Evolutionary conservation across 2,797 vertebrate species (phyloP), one percentile per base, ranked within the genome.

Genomic region (Chrosomus eos): DNA sequence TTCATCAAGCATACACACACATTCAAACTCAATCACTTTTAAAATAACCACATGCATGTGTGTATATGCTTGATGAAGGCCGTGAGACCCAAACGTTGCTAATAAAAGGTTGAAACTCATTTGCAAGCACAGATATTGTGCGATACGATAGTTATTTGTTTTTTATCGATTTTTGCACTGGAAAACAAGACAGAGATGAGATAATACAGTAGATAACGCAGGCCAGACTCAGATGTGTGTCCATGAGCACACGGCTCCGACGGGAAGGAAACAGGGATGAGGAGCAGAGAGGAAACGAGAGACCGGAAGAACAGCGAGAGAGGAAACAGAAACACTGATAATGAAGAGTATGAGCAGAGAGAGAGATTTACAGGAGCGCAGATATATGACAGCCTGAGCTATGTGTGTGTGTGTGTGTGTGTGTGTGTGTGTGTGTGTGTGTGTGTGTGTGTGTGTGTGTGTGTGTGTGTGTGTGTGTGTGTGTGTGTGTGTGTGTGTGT

Each of bases 251-350:
- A 40, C 11, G 3, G 21, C 55, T 53, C 33, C 87, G 87, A 89
- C 89, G 89, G 88, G 26, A 21, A 45, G 43, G 53, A 64, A 62
- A 62, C 16, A 16, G 48, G 38, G 31, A 45, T 26, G 48, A 86
- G 23, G 45, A 16, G 45, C n/a, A 9, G 67, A 38, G 8, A 36
- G 53, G 14, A 53, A 80, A 16, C 31, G 67, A 73, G 70, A 7
- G 55, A 10, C 53, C n/a, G 7, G 53, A 58, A 58, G 21, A 55
- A 55, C 53, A 4, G 53, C 53, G 55, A 8, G 16, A 58, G 28
- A 55, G 33, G 19, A 18, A 28, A 19, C 19, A 55, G 6, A 33
- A 45, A 28, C 70, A 18, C 11, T 28, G 62, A 2, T 64, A 28
- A 64, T 18, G 16, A 9, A 19, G 28, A 7, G 8, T 4, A 18